Evolutionary conservation across 2,113 vertebrate genomes (phyloP).

Genomic region (Orientallactaga bullata): DNA sequence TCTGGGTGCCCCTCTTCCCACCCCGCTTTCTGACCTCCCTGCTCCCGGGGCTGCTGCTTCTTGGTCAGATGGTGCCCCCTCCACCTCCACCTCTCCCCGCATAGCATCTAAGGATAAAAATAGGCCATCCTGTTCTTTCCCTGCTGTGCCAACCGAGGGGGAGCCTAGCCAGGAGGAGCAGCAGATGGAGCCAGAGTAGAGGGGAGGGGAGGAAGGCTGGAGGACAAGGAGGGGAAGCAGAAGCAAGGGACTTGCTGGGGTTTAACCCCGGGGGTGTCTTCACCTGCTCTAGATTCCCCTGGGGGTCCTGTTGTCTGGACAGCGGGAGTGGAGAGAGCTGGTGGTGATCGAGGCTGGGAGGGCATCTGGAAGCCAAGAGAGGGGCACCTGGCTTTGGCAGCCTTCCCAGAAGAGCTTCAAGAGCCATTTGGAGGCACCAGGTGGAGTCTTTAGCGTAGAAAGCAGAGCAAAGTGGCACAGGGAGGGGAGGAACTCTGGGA

Average conservation of each 20-base stretch:
- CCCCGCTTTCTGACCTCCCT: slow-evolving; percentile 64
- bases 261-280: neutral
- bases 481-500: neutral
- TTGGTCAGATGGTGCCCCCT: slow-evolving; percentile 57
- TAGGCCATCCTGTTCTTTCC: slow-evolving; percentile 74
- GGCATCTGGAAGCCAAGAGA: slow-evolving; percentile 30
- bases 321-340: neutral
- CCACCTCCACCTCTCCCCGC: neutral
- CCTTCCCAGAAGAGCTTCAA: slow-evolving; percentile 48
- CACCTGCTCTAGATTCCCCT: neutral
- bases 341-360: neutral
- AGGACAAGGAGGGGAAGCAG: slow-evolving; percentile 34
- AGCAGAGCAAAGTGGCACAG: neutral
- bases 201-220: slow-evolving; percentile 18
- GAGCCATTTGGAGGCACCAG: slow-evolving; percentile 67
- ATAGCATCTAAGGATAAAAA: slow-evolving; percentile 77
- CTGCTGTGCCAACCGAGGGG: slow-evolving; percentile 78
- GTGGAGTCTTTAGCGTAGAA: slow-evolving; percentile 59
- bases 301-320: neutral
- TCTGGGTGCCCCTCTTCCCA: neutral
- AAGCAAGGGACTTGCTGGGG: neutral
- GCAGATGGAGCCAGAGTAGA: slow-evolving; percentile 78
- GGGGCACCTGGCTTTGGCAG: slow-evolving; percentile 70
- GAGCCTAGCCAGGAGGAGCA: slow-evolving; percentile 75
- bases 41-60: slow-evolving; percentile 24